Percentiles rank a stretch among this genome's conserved stretches.
phyloP scores from a whole-genome alignment of 2,888 invertebrate genomes.

The Belgica antarctica region DNA sequence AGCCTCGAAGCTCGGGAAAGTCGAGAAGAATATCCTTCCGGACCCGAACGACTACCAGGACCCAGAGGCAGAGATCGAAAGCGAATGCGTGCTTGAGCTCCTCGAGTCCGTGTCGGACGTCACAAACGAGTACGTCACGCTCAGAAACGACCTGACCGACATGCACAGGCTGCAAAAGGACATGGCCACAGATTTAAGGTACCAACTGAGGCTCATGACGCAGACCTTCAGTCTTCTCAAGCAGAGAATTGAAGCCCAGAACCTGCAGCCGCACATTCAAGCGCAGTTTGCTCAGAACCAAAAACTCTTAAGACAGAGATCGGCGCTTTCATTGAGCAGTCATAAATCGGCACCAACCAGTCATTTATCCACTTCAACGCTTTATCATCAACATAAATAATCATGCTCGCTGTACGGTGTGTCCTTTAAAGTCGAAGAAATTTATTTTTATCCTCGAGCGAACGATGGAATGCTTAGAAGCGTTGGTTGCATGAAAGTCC shows the following conservation, averaged over 20 bases:
- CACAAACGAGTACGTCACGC: slow-evolving; percentile 74
- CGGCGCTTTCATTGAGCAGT: slow-evolving; percentile 21
- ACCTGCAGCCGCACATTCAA: slow-evolving; percentile 39
- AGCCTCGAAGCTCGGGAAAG: slow-evolving; percentile 71
- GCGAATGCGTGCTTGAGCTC: slow-evolving; percentile 70
- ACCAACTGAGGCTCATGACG: slow-evolving; percentile 66
- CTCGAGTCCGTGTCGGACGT: slow-evolving; percentile 75
- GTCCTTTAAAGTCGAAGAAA: neutral
- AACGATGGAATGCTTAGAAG: no score
- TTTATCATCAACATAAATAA: slow-evolving; percentile 37
- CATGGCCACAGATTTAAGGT: slow-evolving; percentile 69
- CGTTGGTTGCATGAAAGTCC: no score
- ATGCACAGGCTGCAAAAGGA: slow-evolving; percentile 78
- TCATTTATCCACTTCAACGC: slow-evolving; percentile 6
- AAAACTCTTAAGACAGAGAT: slow-evolving; percentile 30
- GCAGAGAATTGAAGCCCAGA: slow-evolving; percentile 61
- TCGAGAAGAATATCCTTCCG: slow-evolving; percentile 58
- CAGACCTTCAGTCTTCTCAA: slow-evolving; percentile 71
- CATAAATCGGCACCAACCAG: no score
- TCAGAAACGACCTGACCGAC: slow-evolving; percentile 74
- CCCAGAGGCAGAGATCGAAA: slow-evolving; percentile 52
- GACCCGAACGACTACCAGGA: slow-evolving; percentile 48
- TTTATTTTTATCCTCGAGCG: neutral
- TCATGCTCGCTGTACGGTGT: neutral
- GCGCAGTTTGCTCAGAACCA: slow-evolving; percentile 23